Evolutionary conservation across 1,140 invertebrate species (phyloP), one percentile per base, ranked within the genome.

Genomic region (Diorhabda carinulata): DNA sequence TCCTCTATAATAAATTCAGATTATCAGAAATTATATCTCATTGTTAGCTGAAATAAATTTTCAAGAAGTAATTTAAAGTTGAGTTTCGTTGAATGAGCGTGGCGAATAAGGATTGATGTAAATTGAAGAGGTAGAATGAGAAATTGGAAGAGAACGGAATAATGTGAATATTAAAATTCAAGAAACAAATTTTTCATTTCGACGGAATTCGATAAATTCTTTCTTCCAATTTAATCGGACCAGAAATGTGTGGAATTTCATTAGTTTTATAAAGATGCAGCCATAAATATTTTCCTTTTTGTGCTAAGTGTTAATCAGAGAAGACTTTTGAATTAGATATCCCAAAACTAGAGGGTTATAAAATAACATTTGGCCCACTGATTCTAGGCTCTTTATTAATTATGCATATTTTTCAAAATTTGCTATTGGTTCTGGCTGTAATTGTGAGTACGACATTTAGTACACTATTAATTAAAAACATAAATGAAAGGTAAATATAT

Each of bases 111-210:
- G 65, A 67, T 67, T 67, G 65, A 67, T 67, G 65, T 67, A 60
- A 67, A 67, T 67, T 67, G 65, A 60, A 67, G 65, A 44, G 65
- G 65, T 44, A 60, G 65, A 45, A 67, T 41, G 65, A 59, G 58
- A 43, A 57, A 56, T 60, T 59, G 60, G 59, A 67, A 67, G 65
- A 60, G 65, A 67, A 67, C 57, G 10, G 65, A 67, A 67, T 67
- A 67, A 67, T 67, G 65, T 67, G 65, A 67, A 67, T 67, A 67
- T 67, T 67, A 67, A 67, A 67, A 67, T 67, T 67, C 65, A 67
- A 59, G 65, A 59, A 67, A 67, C 65, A 67, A 67, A 67, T 67
- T 67, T 60, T 67, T 67, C 65, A 60, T 67, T 67, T 47, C 57
- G 8, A 4, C 43, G 65, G 57, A 60, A 67, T 67, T 60, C 65